Evolutionary conservation across 2,888 invertebrate genomes (phyloP).

Genomic region (Drosophila siamana): DNA sequence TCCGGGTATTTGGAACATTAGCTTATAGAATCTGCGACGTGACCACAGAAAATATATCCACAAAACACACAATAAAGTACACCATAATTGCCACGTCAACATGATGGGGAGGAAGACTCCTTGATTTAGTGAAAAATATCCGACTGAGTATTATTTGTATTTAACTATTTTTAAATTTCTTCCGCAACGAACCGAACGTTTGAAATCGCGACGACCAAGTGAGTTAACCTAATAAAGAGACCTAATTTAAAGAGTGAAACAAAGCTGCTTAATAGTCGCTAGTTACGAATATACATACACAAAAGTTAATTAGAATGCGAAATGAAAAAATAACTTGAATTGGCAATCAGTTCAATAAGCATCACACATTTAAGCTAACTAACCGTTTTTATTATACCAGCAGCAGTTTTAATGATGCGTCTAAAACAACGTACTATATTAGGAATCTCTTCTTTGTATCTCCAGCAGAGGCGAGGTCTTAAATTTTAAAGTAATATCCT

Average conservation of each 20-base stretch:
- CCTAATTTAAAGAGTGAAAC: no score
- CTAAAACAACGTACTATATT: no score
- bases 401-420: no score
- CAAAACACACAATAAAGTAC: conserved; percentile 57
- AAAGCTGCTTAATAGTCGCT: no score
- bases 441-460: conserved; percentile 67
- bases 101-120: conserved; percentile 26
- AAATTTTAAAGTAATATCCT: conserved; percentile 81
- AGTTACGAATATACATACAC: no score
- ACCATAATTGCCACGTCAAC: conserved; percentile 65
- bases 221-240: no score
- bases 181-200: conserved; percentile 39
- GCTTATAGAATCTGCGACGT: conserved; percentile 77
- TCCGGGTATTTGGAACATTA: conserved; percentile 78
- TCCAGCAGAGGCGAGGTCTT: conserved; percentile 72
- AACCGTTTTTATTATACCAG: no score
- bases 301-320: no score
- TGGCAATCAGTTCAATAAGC: no score
- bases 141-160: neutral
- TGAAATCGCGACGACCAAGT: conserved; percentile 38
- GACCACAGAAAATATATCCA: conserved; percentile 82
- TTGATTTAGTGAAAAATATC: neutral
- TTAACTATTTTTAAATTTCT: neutral
- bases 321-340: no score
- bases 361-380: no score